Conservation (phyloP, 2,888 invertebrate genomes). For the Metellina segmentata region DNA sequence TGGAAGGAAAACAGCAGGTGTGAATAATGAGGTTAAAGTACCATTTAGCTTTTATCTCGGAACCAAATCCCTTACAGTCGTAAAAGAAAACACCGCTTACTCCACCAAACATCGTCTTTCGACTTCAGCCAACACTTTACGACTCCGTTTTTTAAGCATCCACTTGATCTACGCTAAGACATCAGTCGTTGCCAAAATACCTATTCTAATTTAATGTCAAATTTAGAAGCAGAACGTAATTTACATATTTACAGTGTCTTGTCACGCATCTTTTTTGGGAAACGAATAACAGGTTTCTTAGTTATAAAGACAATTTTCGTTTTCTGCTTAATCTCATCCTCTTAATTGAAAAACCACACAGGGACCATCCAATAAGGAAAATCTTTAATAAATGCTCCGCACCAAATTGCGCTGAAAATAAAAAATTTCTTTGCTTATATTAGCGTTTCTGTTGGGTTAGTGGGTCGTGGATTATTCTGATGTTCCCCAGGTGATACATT, state of each 20-base stretch:
- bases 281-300: background rate
- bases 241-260: slow-evolving; percentile 7
- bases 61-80: too few species aligned
- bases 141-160: background rate
- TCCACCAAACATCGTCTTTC: background rate
- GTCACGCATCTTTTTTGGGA: background rate
- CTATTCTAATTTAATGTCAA: background rate
- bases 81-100: too few species aligned
- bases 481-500: background rate
- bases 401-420: background rate
- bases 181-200: background rate
- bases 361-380: background rate
- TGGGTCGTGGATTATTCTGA: background rate
- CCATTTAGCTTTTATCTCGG: too few species aligned
- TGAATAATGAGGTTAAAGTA: too few species aligned
- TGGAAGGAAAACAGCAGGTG: too few species aligned
- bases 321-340: slow-evolving; percentile 1
- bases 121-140: background rate
- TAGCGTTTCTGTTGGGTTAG: background rate
- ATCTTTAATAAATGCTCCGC: background rate
- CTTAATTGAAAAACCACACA: slow-evolving; percentile 12
- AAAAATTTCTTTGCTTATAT: background rate
- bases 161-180: background rate
- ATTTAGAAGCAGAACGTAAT: slow-evolving; percentile 14
- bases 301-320: background rate